Evolutionary conservation across 2,113 vertebrate species (phyloP).

Genomic region (Pogona vitticeps): DNA sequence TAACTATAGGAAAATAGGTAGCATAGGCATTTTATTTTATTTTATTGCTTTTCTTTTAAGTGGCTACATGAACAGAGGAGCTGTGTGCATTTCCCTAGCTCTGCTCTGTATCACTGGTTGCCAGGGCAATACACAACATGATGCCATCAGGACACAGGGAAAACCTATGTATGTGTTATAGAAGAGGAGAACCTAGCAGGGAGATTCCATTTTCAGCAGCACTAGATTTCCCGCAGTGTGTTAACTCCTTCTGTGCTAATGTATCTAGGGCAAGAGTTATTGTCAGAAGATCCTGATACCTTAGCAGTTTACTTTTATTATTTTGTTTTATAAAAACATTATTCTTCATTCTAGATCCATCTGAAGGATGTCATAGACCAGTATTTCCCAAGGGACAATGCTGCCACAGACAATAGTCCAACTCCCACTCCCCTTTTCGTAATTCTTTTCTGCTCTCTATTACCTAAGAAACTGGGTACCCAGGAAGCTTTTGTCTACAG

Average conservation of each 20-base stretch:
- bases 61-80: neutral
- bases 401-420: neutral
- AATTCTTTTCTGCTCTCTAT: neutral
- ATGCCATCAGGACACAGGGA: neutral
- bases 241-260: neutral
- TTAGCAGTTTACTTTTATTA: neutral
- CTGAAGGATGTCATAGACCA: neutral
- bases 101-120: neutral
- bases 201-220: neutral
- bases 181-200: neutral
- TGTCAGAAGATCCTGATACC: neutral
- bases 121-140: neutral
- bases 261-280: neutral
- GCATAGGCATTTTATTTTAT: too few relatives aligned
- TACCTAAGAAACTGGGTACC: neutral
- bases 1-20: neutral
- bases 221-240: neutral
- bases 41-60: neutral
- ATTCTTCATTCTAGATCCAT: neutral
- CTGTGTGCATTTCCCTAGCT: too few relatives aligned
- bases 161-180: neutral
- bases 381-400: too few relatives aligned
- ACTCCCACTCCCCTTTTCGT: neutral
- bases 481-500: too few relatives aligned
- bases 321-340: too few relatives aligned